Evolutionary conservation across 1,140 invertebrate genomes (phyloP).

Genomic region (Lamellibrachia luymesi): DNA sequence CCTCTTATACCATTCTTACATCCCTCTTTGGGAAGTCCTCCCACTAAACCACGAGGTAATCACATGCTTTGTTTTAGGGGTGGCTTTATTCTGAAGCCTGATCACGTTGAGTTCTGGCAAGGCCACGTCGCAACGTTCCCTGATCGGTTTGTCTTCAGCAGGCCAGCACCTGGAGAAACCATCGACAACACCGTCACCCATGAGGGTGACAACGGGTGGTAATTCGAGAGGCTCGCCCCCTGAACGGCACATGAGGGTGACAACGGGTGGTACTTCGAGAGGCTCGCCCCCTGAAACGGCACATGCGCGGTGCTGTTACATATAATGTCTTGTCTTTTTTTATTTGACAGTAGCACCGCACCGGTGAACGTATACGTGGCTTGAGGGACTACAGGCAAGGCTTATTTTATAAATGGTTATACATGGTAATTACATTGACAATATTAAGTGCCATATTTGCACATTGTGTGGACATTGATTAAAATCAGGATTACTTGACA

Average conservation of each 20-base stretch:
- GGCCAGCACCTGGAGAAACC: conserved; percentile 61
- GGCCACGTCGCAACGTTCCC: conserved; percentile 89
- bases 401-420: too few species aligned
- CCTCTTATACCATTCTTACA: too few species aligned
- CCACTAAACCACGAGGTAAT: too few species aligned
- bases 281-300: conserved; percentile 72
- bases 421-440: too few species aligned
- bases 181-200: conserved; percentile 69
- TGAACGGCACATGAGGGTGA: conserved; percentile 65
- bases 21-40: too few species aligned
- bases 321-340: too few species aligned
- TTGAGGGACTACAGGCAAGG: too few species aligned
- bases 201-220: conserved; percentile 81
- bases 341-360: too few species aligned
- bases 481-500: too few species aligned
- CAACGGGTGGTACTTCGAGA: conserved; percentile 87
- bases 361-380: too few species aligned
- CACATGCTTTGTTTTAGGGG: conserved; percentile 66
- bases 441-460: too few species aligned
- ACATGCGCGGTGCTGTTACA: conserved; percentile 25
- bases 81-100: conserved; percentile 79
- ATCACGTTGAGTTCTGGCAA: conserved; percentile 92
- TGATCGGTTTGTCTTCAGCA: conserved; percentile 84
- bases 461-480: too few species aligned
- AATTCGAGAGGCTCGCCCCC: conserved; percentile 83